Conservation (phyloP, 2,113 vertebrate genomes). For the Notarius quadriscutis region DNA sequence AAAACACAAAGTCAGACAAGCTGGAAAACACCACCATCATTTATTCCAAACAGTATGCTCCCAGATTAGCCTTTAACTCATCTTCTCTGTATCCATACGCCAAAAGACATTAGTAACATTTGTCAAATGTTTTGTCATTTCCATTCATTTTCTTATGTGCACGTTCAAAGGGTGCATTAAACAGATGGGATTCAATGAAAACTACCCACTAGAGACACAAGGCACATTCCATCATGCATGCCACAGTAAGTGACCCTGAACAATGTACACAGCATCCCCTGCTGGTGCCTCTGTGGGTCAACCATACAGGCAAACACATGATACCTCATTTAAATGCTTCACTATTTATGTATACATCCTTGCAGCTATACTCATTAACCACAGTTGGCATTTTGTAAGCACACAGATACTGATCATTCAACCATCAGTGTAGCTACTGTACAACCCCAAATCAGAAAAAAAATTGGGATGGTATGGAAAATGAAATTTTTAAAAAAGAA, state of each 20-base stretch:
- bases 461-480: too few relatives aligned
- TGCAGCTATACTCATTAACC: neutral
- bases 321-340: neutral
- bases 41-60: slow-evolving; percentile 14
- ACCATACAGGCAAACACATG: neutral
- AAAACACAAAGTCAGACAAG: slow-evolving; percentile 2
- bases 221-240: slow-evolving; percentile 44
- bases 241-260: slow-evolving; percentile 28
- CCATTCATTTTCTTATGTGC: slow-evolving; percentile 19
- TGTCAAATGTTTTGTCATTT: slow-evolving; percentile 15
- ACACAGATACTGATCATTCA: neutral
- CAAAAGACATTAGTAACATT: slow-evolving; percentile 12
- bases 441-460: neutral
- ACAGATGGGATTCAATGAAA: slow-evolving; percentile 17
- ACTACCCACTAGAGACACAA: slow-evolving; percentile 35
- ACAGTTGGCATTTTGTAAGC: neutral
- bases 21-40: neutral
- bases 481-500: too few relatives aligned
- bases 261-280: slow-evolving; percentile 43
- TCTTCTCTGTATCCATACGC: neutral
- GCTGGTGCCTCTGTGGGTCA: slow-evolving; percentile 31
- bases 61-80: slow-evolving; percentile 33
- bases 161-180: slow-evolving; percentile 16
- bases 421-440: neutral
- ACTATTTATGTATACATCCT: neutral